Evolutionary conservation across 2,888 invertebrate species (phyloP), one percentile per base, ranked within the genome.

Genomic region (Ceramica pisi): DNA sequence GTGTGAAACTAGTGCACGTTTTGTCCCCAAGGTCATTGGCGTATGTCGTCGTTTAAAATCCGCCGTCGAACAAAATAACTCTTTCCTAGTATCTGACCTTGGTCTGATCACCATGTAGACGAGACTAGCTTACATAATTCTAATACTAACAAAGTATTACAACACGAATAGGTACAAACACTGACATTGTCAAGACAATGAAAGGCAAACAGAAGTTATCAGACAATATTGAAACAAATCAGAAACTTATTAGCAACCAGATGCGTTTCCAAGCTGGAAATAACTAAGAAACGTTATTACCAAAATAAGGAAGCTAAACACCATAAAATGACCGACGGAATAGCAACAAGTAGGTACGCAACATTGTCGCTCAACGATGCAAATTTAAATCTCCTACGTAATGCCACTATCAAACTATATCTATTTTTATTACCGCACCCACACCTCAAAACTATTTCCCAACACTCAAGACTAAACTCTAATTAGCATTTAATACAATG

Each of bases 351-450:
- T 88, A 48, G 57, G 88, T 88, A 48, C 59, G 88, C 87, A 89
- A 94, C 94, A 93, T 87, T 91, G 93, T 93, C 87, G 90, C 87
- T 74, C 69, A 53, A 71, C 68, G 81, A 88, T 90, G 89, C 90
- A 91, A 91, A 93, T 93, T 93, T 92, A 90, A 92, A 93, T 92
- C 89, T 82, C 78, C 71, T 83, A 88, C 87, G 88, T 90, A 90
- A 91, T 89, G 87, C 75, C 85, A 86, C 88, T 90, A 92, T 92
- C 90, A 88, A 86, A 86, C 83, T 80, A 84, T 86, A 85, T 90
- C 89, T 92, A 93, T 91, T 92, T 92, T 88, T 89, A 89, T 87
- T 83, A 68, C 79, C 67, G 65, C 82, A 86, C 89, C 71, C 87
- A 86, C 88, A 85, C 26, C 44, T 57, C 46, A 14, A 55, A 55